Evolutionary conservation across 2,888 invertebrate genomes (phyloP), one percentile per base, ranked within the genome.

Genomic region (Peribatodes rhomboidaria): DNA sequence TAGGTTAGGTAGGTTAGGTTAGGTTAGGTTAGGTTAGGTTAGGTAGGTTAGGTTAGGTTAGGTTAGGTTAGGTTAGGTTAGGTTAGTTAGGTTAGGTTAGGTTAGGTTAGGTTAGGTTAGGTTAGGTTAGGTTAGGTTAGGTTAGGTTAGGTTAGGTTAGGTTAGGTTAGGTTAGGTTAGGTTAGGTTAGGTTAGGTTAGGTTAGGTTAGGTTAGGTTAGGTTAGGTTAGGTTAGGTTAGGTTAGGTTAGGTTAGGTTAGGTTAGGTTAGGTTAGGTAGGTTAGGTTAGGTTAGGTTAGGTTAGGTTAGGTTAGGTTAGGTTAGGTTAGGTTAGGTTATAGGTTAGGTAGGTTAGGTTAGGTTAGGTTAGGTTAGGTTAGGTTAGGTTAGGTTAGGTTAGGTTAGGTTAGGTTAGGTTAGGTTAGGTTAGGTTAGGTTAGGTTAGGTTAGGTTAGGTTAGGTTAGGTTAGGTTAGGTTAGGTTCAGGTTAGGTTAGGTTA

Each of bases 201-300:
- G 70, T 75, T 72, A 71, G 72, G 72, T 69, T 71, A 71, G 74
- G 71, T 71, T 73, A 72, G 72, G 70, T 75, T 69, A 71, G 70
- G 71, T 72, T 71, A 72, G 74, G 73, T 74, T 74, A 76, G 75
- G 74, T 74, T 73, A 73, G 75, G 73, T 75, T 73, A 74, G 75
- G 73, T 74, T 65, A 62, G 65, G 68, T 68, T 65, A 65, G 11
- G 69, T 65, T 65, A 65, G 68, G 68, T 68, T 65, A 67, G 65
- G 65, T 65, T 61, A 65, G 65, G 65, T 65, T 61, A 65, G 68
- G 68, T 68, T 65, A 61, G 64, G 68, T 68, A 65, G 68, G 68
- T 68, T 65, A 65, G 68, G 68, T 68, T 64, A 64, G 67, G 67
- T 64, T 68, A 61, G 64, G 64, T 64, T 68, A 61, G 64, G 64